phyloP scores from a whole-genome alignment of 2,113 vertebrate genomes.

The Hypomesus transpacificus region DNA sequence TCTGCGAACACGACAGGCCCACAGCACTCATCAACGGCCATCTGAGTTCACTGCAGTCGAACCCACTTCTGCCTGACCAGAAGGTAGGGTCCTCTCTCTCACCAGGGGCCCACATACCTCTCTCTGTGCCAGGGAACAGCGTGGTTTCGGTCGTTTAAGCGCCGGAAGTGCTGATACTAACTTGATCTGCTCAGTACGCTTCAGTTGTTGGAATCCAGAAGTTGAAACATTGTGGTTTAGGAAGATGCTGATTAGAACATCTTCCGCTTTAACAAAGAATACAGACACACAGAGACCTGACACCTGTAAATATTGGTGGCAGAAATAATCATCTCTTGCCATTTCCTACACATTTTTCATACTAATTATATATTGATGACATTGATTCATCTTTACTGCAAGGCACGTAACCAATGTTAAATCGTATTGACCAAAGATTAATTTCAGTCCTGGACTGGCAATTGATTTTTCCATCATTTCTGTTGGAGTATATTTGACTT shows the following conservation, averaged over 20 bases:
- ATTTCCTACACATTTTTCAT: conserved; percentile 92
- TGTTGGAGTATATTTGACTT: conserved; percentile 86
- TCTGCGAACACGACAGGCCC: conserved; percentile 99
- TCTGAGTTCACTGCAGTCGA: conserved; percentile 99
- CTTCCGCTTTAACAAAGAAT: not conserved
- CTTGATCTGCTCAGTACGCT: not conserved
- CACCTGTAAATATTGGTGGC: conserved; percentile 23
- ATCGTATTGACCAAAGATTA: conserved; percentile 92
- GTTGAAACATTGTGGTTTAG: too few species aligned
- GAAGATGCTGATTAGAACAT: too few species aligned
- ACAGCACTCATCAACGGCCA: conserved; percentile 99
- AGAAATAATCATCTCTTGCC: conserved; percentile 73
- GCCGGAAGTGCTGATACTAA: not conserved
- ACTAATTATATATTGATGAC: conserved; percentile 93
- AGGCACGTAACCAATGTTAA: conserved; percentile 89
- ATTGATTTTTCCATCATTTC: conserved; percentile 93
- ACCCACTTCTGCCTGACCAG: conserved; percentile 98
- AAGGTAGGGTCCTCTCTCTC: conserved; percentile 79
- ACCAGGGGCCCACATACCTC: not conserved
- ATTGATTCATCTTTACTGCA: conserved; percentile 88
- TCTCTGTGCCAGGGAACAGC: not conserved
- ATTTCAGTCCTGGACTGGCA: conserved; percentile 90
- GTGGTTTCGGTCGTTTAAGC: not conserved
- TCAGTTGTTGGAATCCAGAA: not conserved
- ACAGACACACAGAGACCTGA: conserved; percentile 23